These are phyloP conservation scores for Halocynthia aurantium DNA, from an alignment of 23 tunicate species.

Conservation along the genomic window DNA sequence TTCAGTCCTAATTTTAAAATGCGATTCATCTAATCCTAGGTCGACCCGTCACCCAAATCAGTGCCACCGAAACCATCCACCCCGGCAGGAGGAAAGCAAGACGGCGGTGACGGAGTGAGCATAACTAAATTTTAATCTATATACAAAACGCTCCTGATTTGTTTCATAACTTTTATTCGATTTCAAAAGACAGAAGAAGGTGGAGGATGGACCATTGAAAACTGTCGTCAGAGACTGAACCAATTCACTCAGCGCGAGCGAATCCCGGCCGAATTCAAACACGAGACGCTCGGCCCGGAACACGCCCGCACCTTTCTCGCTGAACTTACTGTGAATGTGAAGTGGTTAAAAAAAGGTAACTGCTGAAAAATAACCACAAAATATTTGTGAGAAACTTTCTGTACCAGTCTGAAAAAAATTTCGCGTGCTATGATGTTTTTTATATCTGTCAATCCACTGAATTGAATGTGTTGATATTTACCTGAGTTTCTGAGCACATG, in stretches of 20 bases:
- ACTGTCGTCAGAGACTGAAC: conserved; percentile 80
- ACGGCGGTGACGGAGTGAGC: background rate
- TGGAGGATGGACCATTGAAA: conserved; percentile 87
- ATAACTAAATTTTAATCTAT: no score
- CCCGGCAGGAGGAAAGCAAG: conserved; percentile 1
- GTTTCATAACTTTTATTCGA: background rate
- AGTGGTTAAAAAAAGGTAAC: conserved; percentile 69
- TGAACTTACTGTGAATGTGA: conserved; percentile 46
- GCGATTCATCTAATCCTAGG: background rate
- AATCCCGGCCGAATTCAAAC: conserved; percentile 52
- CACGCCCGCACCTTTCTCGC: conserved; percentile 69
- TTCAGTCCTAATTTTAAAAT: no score
- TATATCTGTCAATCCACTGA: conserved; percentile 26
- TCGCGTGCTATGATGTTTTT: conserved; percentile 16
- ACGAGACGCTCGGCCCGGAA: conserved; percentile 70
- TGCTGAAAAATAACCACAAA: no score
- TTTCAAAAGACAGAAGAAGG: conserved; percentile 42
- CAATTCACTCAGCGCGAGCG: conserved; percentile 86
- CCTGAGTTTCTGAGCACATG: no score
- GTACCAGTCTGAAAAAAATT: background rate
- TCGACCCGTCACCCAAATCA: conserved; percentile 10
- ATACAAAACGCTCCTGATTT: no score
- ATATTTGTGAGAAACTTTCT: no score
- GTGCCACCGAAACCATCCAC: conserved; percentile 7
- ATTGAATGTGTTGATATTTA: background rate